These are phyloP conservation scores for Matsumyia berberina DNA, from an alignment of 2,888 invertebrate genomes.

Conservation along the genomic window DNA sequence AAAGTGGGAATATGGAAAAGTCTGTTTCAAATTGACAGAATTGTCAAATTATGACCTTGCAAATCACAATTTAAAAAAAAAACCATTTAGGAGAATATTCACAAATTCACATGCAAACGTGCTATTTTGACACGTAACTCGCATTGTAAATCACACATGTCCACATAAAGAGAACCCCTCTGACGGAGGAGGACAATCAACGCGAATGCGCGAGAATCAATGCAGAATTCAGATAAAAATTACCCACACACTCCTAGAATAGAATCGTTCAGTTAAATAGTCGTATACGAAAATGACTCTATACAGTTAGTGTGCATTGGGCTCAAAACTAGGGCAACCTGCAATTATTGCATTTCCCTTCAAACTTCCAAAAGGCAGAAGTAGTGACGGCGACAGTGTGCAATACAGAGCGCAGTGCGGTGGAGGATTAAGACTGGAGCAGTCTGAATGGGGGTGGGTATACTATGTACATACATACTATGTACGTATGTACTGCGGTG, in stretches of 20 bases:
- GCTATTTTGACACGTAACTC: conserved; percentile 26
- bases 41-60: conserved; percentile 28
- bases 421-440: conserved; percentile 60
- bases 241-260: conserved; percentile 30
- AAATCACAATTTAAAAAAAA: not conserved
- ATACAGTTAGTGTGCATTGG: conserved; percentile 14
- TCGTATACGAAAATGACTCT: conserved; percentile 4
- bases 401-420: conserved; percentile 49
- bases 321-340: conserved; percentile 68
- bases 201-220: conserved; percentile 69
- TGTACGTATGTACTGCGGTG: conserved; percentile 11
- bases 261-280: conserved; percentile 28
- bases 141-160: conserved; percentile 19
- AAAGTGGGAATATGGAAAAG: no score
- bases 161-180: conserved; percentile 40
- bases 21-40: no score
- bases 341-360: conserved; percentile 65
- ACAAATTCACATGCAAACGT: conserved; percentile 13
- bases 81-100: not conserved
- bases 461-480: not conserved
- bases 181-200: conserved; percentile 29
- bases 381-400: conserved; percentile 21
- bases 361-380: conserved; percentile 48
- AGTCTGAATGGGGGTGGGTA: conserved; percentile 32
- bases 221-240: conserved; percentile 46